Evolutionary conservation across 2,888 invertebrate species (phyloP), one percentile per base, ranked within the genome.

Genomic region (Eilema depressum): DNA sequence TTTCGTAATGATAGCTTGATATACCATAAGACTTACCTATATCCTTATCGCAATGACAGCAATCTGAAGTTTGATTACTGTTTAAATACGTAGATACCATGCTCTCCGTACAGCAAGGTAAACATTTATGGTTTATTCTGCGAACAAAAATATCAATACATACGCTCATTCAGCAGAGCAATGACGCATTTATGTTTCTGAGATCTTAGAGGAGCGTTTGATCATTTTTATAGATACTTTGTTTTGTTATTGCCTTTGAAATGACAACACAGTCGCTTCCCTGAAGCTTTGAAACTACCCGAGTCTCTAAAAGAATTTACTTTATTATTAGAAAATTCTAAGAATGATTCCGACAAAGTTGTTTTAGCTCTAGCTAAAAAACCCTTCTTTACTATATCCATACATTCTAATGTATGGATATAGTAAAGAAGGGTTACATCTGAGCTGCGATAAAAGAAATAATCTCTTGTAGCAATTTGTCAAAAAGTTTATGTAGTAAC

Each of bases 81-180:
- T 82, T 91, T 74, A 88, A 75, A 76, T 88, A 90, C 73, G 90
- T 88, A 25, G 91, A 88, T 12, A 87, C 89, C 87, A 91, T 89
- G 74, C 95, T 96, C 68, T 96, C 96, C 23, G 96, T 96, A 88
- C 97, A 97, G 85, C 97, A 97, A 53, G 97, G 96, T 84, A 97
- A 96, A 87, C 97, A 97, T 91, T 97, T 97, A 87, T 97, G 97
- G 90, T 97, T 97, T 81, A 97, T 95, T 86, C 97, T 95, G 91
- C 71, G 87, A 89, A 87, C 41, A 72, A 76, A 74, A 66, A 68
- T 66, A 65, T 26, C 69, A 53, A n/a, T 53, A 53, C 7, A 53
- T 20, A 53, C 20, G n/a, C 10, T 47, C 47, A 7, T 47, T 20
- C 20, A 8, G 7, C 1, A 20, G 47, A 47, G 20, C 20, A 20